Evolutionary conservation across 2,797 vertebrate genomes (phyloP).

Genomic region (Phrynocephalus guinanensis): DNA sequence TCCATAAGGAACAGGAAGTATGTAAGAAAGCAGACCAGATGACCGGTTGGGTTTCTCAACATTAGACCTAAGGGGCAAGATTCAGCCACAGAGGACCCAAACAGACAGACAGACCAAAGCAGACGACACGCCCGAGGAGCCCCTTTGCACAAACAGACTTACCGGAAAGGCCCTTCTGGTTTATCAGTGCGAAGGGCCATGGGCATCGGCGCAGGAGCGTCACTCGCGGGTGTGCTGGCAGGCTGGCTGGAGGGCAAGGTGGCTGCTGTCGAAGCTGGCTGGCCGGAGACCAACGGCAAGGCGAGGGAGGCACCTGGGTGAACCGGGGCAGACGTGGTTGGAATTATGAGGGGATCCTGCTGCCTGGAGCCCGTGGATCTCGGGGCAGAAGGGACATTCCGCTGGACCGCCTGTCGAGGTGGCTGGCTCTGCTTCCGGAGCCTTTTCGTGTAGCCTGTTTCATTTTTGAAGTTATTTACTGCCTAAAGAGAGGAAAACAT

Average conservation of each 20-base stretch:
- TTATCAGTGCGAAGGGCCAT: conserved; percentile 79
- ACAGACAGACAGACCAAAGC: background rate
- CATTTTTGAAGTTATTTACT: conserved; percentile 96
- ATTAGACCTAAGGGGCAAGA: too few species aligned
- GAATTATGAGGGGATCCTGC: conserved; percentile 87
- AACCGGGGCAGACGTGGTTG: conserved; percentile 75
- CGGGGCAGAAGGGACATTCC: conserved; percentile 77
- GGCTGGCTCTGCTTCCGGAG: conserved; percentile 78
- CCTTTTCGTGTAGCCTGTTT: conserved; percentile 85
- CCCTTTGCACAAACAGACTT: conserved; percentile 36
- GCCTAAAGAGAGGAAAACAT: conserved; percentile 79
- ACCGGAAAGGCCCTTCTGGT: conserved; percentile 79
- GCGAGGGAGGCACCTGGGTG: conserved; percentile 72
- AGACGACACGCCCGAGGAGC: background rate
- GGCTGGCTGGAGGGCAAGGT: conserved; percentile 73
- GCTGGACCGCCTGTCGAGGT: conserved; percentile 76
- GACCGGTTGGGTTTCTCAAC: background rate
- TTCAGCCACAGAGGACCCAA: too few species aligned
- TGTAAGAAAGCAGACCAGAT: background rate
- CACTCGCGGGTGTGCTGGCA: conserved; percentile 69
- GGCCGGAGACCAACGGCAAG: conserved; percentile 65
- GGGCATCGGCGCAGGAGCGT: conserved; percentile 78
- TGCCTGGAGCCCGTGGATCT: conserved; percentile 81
- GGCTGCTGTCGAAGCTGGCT: conserved; percentile 64
- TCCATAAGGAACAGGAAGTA: background rate